phyloP scores from a whole-genome alignment of 2,888 invertebrate species.

The Abrostola tripartita region DNA sequence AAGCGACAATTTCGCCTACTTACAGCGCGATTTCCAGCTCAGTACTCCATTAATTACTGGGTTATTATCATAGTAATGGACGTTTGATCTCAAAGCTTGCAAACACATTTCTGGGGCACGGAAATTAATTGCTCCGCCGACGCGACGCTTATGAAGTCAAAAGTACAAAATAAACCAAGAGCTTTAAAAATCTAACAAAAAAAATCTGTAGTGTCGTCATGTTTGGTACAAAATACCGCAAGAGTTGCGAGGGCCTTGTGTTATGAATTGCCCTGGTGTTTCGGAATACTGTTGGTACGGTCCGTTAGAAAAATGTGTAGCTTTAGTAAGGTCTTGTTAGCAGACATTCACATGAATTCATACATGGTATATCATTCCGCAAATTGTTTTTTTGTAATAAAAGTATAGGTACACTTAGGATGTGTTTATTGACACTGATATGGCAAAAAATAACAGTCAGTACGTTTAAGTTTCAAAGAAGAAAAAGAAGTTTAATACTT shows the following conservation, averaged over 20 bases:
- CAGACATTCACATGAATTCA: no score
- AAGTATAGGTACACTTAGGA: no score
- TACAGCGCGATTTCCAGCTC: background rate
- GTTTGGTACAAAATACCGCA: constrained; percentile 53
- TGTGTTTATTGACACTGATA: no score
- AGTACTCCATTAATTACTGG: constrained; percentile 15
- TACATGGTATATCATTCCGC: no score
- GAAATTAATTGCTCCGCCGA: constrained; percentile 38
- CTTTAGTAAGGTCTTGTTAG: no score
- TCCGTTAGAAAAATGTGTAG: background rate
- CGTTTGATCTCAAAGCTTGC: constrained; percentile 19
- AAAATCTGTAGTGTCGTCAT: constrained; percentile 37
- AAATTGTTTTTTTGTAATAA: no score
- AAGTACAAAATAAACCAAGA: constrained; percentile 43
- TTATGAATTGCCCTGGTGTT: constrained; percentile 5
- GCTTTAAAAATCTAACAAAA: constrained; percentile 47
- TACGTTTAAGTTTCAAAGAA: no score
- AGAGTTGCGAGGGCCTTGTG: constrained; percentile 30
- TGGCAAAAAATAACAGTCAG: no score
- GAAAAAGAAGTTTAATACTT: no score
- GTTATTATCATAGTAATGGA: constrained; percentile 13
- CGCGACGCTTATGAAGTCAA: constrained; percentile 29
- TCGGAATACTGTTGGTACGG: background rate
- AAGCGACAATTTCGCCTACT: background rate
- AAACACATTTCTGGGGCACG: constrained; percentile 16